A percentile compares a stretch with the other conserved stretches of the same genome.
phyloP scores from a whole-genome alignment of 2,113 vertebrate genomes.

The Helogale parvula region DNA sequence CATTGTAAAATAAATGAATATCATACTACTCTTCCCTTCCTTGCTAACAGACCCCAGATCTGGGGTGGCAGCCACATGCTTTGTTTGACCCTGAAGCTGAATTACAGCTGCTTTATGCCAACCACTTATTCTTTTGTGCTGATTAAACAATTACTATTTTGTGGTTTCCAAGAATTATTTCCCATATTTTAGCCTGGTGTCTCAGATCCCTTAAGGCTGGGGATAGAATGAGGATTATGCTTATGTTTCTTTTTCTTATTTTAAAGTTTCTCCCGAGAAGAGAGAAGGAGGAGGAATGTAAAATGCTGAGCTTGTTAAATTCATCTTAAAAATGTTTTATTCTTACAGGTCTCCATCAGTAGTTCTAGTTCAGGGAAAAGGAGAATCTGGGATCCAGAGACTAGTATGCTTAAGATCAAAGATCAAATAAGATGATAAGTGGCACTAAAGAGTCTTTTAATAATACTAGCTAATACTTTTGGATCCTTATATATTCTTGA shows the following conservation, averaged over 20 bases:
- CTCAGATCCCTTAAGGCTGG: neutral
- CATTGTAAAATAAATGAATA: neutral
- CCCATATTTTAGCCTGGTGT: neutral
- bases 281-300: neutral
- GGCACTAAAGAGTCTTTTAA: neutral
- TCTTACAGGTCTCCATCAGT: neutral
- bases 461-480: neutral
- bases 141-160: neutral
- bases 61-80: neutral
- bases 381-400: neutral
- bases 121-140: neutral
- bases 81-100: neutral
- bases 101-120: neutral
- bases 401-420: neutral
- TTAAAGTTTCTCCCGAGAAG: neutral
- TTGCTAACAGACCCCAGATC: neutral
- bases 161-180: neutral
- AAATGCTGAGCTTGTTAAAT: neutral
- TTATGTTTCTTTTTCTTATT: neutral
- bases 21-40: neutral
- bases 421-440: neutral
- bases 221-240: neutral
- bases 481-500: neutral
- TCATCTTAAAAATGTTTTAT: neutral
- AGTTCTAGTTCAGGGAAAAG: neutral